Base-by-base conservation (phyloP, 2,888 invertebrate genomes). In the Rapana venosa region DNA sequence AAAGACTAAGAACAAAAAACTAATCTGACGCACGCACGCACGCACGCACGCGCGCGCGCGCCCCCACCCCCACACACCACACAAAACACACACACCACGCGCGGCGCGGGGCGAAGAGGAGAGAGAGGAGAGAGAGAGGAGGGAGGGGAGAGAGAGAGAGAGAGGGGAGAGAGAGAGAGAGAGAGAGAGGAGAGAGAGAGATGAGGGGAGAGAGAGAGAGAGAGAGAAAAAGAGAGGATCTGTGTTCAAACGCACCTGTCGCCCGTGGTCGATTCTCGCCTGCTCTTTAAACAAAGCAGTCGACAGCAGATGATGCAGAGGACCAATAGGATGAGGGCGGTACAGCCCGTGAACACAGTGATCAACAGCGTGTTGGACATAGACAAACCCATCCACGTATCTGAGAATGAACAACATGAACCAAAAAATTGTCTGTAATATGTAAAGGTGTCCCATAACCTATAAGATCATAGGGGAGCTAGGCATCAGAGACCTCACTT, bases 331-430 rank as follows among this genome's bases (percentile, higher is more conserved):
- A 91, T 74, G 66, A 91, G 90, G 83, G 88, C 91, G 77, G 88
- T 85, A 79, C 91, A 91, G 26, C 91, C 91, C 0, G 91, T 86
- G 87, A 91, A 88, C 36, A 91, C 90, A 58, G 88, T 87, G 32
- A 90, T 91, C n/a, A 91, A 83, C 30, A 91, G 61, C n/a, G 86
- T 79, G 61, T 88, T 88, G 77, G 90, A 87, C 87, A 90, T 87
- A n/a, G 90, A 88, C 61, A 90, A 22, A 0, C 90, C 91, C 26
- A 90, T 17, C 88, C n/a, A 83, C 32, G 87, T 66, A 61, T 86
- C 81, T 81, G 66, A 17, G 0, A 56, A 13, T n/a, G 26, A 20
- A 74, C 61, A n/a, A n/a, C n/a, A n/a, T n/a, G n/a, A n/a, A n/a
- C n/a, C n/a, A n/a, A n/a, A n/a, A n/a, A n/a, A n/a, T n/a, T n/a